Base-by-base conservation (phyloP, 2,113 vertebrate species). In the Ursus arctos region DNA sequence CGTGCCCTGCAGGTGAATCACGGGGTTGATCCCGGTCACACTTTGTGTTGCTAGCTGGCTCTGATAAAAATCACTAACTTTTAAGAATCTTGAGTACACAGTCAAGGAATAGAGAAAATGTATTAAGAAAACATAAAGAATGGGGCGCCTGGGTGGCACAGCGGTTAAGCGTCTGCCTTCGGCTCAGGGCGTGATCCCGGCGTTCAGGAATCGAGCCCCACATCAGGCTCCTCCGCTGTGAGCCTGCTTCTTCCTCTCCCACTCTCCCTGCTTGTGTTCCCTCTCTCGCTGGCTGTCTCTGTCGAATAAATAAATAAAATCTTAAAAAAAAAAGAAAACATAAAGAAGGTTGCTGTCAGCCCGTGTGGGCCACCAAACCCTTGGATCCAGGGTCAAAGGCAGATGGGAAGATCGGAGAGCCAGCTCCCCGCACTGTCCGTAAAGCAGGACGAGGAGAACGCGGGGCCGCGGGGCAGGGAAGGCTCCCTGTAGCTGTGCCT, bases 11-110 rank as follows among this genome's bases (percentile, higher is more conserved):
- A 7, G 59, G 31, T 59, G 43, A 89, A 6, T 84, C 51, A 65
- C 2, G 2, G 3, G 57, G 90, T 19, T 76, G 36, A 24, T 24
- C 43, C 33, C 2, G 1, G 16, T 67, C 14, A 61, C 33, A 11
- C 49, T 95, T 89, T 80, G 57, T 51, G 47, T 79, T 90, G 59
- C 47, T 87, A 51, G 31, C 88, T 82, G 36, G 74, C 33, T 92
- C 51, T 63, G 59, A 65, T 85, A 43, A 77, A 95, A 95, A 83
- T 95, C 96, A 86, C 3, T 82, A 76, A 28, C 36, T 86, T 89
- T 87, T 65, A 79, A 96, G 79, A 57, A 49, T 92, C 51, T 72
- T 47, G n/a, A 71, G 67, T 55, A n/a, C 59, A 82, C 47, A 89
- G 65, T 22, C 40, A 92, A 71, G 40, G 24, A 43, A 96, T 18